A percentile compares a stretch with the other conserved stretches of the same genome.
Evolutionary conservation across 2,113 vertebrate species (phyloP).

Genomic region (Isichthys henryi): DNA sequence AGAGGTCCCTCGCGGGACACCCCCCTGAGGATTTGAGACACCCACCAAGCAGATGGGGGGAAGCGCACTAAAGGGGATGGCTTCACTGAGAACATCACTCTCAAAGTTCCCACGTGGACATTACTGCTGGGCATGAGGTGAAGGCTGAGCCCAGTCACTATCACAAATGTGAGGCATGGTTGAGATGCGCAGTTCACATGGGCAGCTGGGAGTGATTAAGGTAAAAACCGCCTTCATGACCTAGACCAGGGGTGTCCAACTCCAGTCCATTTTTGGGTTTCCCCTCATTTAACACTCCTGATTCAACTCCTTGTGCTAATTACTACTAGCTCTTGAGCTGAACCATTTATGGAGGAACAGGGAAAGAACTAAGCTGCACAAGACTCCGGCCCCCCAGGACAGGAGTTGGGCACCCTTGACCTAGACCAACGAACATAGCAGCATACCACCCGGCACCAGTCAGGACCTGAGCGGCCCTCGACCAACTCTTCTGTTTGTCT

Average conservation of each 20-base stretch:
- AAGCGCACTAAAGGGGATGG: background rate
- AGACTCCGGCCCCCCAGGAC: no score
- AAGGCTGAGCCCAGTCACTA: background rate
- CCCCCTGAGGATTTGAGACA: background rate
- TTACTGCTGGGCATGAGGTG: background rate
- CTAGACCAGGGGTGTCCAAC: background rate
- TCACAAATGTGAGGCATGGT: background rate
- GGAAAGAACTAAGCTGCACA: no score
- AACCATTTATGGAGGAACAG: no score
- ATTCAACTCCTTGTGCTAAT: no score
- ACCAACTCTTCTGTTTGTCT: background rate
- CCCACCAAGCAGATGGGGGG: background rate
- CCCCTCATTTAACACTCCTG: no score
- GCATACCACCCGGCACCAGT: background rate
- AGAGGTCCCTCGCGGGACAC: constrained; percentile 21
- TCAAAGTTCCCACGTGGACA: background rate
- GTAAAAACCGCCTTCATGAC: background rate
- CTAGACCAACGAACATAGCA: background rate
- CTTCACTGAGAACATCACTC: background rate
- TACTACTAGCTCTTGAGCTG: no score
- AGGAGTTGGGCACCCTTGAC: no score
- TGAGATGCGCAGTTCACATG: background rate
- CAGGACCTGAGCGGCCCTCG: background rate
- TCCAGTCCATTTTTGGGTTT: no score
- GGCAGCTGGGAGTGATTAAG: background rate